Percentiles rank a stretch among this genome's conserved stretches.
Conservation (phyloP, 2,888 invertebrate genomes). For the Gibbula magus region DNA sequence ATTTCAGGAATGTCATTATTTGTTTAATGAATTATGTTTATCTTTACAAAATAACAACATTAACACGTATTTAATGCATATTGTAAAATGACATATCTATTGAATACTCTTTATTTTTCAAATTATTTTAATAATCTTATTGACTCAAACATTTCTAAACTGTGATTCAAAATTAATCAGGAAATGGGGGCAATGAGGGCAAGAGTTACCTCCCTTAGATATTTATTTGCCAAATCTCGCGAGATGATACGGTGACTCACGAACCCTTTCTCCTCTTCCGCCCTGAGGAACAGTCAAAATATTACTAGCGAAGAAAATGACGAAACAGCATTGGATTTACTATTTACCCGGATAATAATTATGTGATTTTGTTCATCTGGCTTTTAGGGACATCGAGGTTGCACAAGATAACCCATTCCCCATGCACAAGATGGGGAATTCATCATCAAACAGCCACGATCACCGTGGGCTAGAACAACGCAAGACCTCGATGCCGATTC, state of each 20-base stretch:
- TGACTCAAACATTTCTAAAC: too few relatives aligned
- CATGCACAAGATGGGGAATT: slow-evolving; percentile 64
- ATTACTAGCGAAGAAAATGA: slow-evolving; percentile 30
- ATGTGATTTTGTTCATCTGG: slow-evolving; percentile 13
- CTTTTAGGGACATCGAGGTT: slow-evolving; percentile 20
- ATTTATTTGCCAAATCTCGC: slow-evolving; percentile 14
- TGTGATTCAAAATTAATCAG: too few relatives aligned
- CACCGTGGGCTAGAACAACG: slow-evolving; percentile 59
- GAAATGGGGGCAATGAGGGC: not conserved
- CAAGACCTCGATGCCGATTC: slow-evolving; percentile 65
- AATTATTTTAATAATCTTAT: too few relatives aligned
- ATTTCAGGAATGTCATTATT: too few relatives aligned
- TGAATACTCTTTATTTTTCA: too few relatives aligned
- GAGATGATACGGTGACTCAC: slow-evolving; percentile 27
- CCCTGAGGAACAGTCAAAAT: slow-evolving; percentile 33
- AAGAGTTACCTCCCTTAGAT: slow-evolving; percentile 20
- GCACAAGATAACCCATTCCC: slow-evolving; percentile 33
- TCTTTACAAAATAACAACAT: too few relatives aligned
- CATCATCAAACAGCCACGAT: slow-evolving; percentile 55
- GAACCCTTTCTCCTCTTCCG: slow-evolving; percentile 38
- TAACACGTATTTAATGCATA: too few relatives aligned
- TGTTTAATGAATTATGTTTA: too few relatives aligned
- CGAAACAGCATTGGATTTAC: slow-evolving; percentile 34
- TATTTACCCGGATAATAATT: slow-evolving; percentile 37
- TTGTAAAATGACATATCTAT: too few relatives aligned